Base-by-base conservation (phyloP, 2,797 vertebrate species). In the Prunella strophiata region DNA sequence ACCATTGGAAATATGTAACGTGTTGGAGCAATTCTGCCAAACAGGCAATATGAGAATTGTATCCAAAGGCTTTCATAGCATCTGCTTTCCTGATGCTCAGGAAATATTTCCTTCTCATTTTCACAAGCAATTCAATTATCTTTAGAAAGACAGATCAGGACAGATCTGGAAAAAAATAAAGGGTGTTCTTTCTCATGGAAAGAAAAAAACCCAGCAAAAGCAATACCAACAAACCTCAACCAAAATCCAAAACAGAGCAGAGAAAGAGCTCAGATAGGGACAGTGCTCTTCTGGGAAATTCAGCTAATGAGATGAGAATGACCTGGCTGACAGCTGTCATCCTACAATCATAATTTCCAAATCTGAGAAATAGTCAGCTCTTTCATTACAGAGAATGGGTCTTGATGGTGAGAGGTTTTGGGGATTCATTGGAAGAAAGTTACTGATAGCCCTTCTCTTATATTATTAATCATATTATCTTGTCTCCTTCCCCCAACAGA, bases 401-500 rank as follows among this genome's bases (percentile, higher is more conserved):
- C 40, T 59, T 59, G 26, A 61, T 30, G 29, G 10, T 78, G 62
- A 85, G 50, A 86, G 5, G 2, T 55, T 77, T 91, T 2, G 25
- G 23, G 8, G 10, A 55, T 52, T 66, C 36, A 21, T 9, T 63
- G 42, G 20, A 85, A 73, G 43, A 57, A 90, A 58, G 13, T 20
- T 71, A 52, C 29, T 68, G 25, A 32, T 65, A 11, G 2, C 9
- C 8, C 3, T 63, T 16, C 15, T 68, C 16, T 78, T 71, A 27
- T 19, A 43, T 47, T 89, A 16, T 42, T 83, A 16, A 63, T 52
- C 51, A 7, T 16, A 29, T 38, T 80, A 5, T 66, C 50, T 86
- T 76, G 13, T 74, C 32, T 85, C 30, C 36, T 74, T 75, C 10
- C 38, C 19, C 11, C 22, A 75, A 90, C 51, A 98, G 98, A 89